phyloP scores from a whole-genome alignment of 2,888 invertebrate species.

The Saturnia pavonia region DNA sequence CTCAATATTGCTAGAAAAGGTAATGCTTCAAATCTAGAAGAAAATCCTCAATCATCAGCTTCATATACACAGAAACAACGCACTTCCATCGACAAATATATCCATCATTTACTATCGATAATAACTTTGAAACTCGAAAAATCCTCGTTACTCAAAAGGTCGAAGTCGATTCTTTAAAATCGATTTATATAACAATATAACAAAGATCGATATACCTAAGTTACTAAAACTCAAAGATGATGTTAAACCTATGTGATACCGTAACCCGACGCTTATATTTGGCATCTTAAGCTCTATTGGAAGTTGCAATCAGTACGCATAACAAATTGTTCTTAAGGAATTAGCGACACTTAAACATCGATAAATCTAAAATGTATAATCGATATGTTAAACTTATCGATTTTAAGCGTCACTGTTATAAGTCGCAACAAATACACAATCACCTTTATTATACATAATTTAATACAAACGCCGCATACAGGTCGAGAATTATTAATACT shows the following conservation, averaged over 20 bases:
- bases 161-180: not conserved
- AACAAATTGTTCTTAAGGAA: conserved; percentile 2
- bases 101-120: not conserved
- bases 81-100: not conserved
- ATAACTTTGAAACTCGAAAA: not conserved
- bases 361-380: not conserved
- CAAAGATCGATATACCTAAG: not conserved
- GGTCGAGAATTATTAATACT: not conserved
- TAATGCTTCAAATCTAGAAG: not conserved
- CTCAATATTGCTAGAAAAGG: not conserved
- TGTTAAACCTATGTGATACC: not conserved
- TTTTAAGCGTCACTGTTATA: not conserved
- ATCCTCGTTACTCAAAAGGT: not conserved
- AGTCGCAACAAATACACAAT: not conserved
- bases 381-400: not conserved
- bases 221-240: not conserved
- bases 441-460: not conserved
- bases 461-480: not conserved
- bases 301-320: conserved; percentile 5
- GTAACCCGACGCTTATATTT: not conserved
- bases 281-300: conserved; percentile 14
- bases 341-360: not conserved
- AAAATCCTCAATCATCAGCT: not conserved
- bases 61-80: not conserved
- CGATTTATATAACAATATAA: not conserved